Evolutionary conservation across 2,797 vertebrate genomes (phyloP).

Genomic region (Phrynocephalus guinanensis): DNA sequence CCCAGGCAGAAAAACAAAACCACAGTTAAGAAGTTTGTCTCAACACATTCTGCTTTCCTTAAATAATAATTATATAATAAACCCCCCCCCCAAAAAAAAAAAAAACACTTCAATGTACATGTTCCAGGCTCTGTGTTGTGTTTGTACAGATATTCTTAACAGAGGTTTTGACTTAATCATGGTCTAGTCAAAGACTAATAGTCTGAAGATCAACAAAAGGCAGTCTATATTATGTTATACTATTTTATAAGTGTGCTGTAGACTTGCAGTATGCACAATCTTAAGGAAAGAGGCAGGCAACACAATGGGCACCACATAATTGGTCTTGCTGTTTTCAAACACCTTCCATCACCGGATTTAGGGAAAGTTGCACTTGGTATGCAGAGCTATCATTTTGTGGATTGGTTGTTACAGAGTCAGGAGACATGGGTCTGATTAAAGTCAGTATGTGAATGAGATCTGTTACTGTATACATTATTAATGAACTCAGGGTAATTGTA

Average conservation of each 20-base stretch:
- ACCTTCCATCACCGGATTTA: slow-evolving; percentile 73
- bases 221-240: too few relatives aligned
- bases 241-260: slow-evolving; percentile 46
- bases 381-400: slow-evolving; percentile 82
- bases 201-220: too few relatives aligned
- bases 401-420: slow-evolving; percentile 81
- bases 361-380: slow-evolving; percentile 79
- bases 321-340: slow-evolving; percentile 64
- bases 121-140: background rate
- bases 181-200: too few relatives aligned
- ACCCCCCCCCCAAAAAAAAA: too few relatives aligned
- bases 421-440: slow-evolving; percentile 88
- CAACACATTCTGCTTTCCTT: background rate
- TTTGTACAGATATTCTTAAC: too few relatives aligned
- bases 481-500: slow-evolving; percentile 92
- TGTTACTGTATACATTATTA: slow-evolving; percentile 90
- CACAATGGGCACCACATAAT: slow-evolving; percentile 35
- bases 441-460: slow-evolving; percentile 84
- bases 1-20: background rate
- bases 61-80: too few relatives aligned
- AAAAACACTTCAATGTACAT: background rate
- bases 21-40: background rate
- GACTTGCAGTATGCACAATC: slow-evolving; percentile 42
- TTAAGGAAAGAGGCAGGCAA: slow-evolving; percentile 63
- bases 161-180: too few relatives aligned